A percentile compares a stretch with the other conserved stretches of the same genome.
Evolutionary conservation across 2,113 vertebrate species (phyloP).

Genomic region (Narcine bancroftii): DNA sequence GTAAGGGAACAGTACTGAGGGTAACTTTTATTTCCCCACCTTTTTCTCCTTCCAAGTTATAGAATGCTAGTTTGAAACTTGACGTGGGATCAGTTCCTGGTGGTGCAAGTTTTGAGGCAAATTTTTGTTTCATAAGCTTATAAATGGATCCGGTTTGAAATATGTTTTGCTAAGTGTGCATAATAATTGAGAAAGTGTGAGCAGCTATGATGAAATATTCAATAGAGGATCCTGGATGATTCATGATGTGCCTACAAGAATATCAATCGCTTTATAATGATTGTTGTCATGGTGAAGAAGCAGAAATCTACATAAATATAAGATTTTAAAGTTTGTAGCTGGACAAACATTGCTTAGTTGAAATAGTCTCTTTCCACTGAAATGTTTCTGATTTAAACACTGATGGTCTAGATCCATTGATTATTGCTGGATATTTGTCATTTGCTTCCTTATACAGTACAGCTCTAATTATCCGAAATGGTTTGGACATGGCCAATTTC

Average conservation of each 20-base stretch:
- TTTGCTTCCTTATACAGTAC: neutral
- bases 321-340: neutral
- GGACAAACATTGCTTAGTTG: neutral
- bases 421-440: neutral
- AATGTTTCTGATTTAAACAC: slow-evolving; percentile 20
- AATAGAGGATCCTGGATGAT: neutral
- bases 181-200: neutral
- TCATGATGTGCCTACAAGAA: neutral
- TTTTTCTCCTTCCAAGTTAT: neutral
- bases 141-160: neutral
- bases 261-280: neutral
- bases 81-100: no score
- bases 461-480: no score
- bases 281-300: neutral
- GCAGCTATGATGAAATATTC: neutral
- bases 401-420: neutral
- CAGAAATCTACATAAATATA: neutral
- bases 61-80: neutral
- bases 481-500: no score
- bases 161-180: neutral
- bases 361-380: neutral
- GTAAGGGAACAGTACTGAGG: neutral
- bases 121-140: neutral
- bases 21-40: neutral
- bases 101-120: no score